Base-by-base conservation (phyloP, 2,888 invertebrate species). In the Synanthedon vespiformis region DNA sequence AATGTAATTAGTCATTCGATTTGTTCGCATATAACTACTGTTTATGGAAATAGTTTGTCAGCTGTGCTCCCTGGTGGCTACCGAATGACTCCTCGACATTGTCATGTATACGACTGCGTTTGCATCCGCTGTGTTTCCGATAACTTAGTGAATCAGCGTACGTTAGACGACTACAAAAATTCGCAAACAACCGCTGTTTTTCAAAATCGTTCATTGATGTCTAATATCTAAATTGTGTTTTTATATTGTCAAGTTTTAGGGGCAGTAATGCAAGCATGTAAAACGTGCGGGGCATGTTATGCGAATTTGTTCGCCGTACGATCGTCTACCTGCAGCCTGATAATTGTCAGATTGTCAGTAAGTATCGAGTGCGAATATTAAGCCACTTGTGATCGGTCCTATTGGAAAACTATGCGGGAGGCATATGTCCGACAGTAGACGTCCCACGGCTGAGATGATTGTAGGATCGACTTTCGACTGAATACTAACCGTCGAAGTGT, bases 51-150 rank as follows among this genome's bases (percentile, higher is more conserved):
- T 77, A 74, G 77, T 67, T 70, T 64, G 74, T 77, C 84, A 83
- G 81, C 80, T 80, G 34, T 34, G 75, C 69, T 65, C 57, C 60
- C 59, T 80, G 60, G 59, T 80, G 80, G 75, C 68, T 65, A 58
- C 60, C 59, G 66, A 68, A 63, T 80, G 68, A 71, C 66, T 60
- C 62, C 34, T 8, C 34, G 56, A 51, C 48, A 61, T 53, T 55
- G 61, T 63, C 64, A 55, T 63, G 64, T 63, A 61, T 72, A 71
- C 66, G 74, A 68, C 64, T 68, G 34, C 34, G 34, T 34, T 65
- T 61, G 72, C 84, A 80, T 86, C 86, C 86, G 83, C 62, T 74
- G 75, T 74, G 67, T 70, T 80, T 78, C 78, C 80, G 84, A 86
- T 86, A 85, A 79, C 0, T 63, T 70, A 41, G 68, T 86, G 87